Evolutionary conservation across 2,113 vertebrate genomes (phyloP).

Genomic region (Alosa alosa): DNA sequence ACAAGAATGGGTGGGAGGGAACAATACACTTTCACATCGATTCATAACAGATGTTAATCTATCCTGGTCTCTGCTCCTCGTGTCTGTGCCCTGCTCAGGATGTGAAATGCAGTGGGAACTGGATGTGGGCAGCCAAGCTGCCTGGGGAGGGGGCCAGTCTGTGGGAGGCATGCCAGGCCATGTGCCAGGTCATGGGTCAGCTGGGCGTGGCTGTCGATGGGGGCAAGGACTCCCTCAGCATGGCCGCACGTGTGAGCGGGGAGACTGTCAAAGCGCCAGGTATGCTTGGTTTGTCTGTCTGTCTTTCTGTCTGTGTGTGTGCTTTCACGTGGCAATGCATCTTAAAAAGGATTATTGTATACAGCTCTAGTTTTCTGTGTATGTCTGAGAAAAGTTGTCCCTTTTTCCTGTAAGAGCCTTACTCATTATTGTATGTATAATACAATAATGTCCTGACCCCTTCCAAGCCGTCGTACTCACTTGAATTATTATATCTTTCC

Average conservation of each 20-base stretch:
- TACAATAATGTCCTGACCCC: too few species aligned
- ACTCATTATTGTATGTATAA: too few species aligned
- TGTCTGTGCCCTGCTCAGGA: constrained; percentile 67
- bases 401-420: too few species aligned
- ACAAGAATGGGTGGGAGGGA: too few species aligned
- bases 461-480: too few species aligned
- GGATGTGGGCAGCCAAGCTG: constrained; percentile 94
- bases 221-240: constrained; percentile 92
- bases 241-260: constrained; percentile 83
- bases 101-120: constrained; percentile 91
- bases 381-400: too few species aligned
- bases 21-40: too few species aligned
- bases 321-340: not conserved
- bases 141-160: constrained; percentile 81
- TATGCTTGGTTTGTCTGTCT: constrained; percentile 41
- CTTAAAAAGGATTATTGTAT: too few species aligned
- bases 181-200: constrained; percentile 82
- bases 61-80: not conserved
- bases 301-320: not conserved
- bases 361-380: too few species aligned
- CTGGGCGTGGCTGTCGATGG: constrained; percentile 88
- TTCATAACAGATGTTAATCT: too few species aligned
- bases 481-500: too few species aligned
- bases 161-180: constrained; percentile 82
- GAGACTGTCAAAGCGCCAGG: constrained; percentile 87